Evolutionary conservation across 2,888 invertebrate species (phyloP).

Genomic region (Polydrusus tereticollis): DNA sequence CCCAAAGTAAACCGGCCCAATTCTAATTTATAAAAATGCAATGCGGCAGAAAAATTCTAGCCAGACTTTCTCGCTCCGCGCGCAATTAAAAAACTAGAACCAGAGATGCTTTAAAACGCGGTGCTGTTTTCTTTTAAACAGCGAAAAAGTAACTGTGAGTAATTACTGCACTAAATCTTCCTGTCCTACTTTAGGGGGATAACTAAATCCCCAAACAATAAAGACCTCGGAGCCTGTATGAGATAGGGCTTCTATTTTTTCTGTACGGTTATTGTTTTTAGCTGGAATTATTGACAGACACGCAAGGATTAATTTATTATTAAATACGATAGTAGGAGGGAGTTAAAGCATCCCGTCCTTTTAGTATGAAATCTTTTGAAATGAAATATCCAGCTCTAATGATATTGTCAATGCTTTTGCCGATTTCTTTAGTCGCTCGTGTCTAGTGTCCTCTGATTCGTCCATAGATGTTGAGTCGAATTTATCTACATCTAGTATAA

Average conservation of each 20-base stretch:
- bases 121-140: constrained; percentile 22
- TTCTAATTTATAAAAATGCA: constrained; percentile 21
- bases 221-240: constrained; percentile 9
- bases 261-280: constrained; percentile 14
- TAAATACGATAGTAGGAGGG: neutral
- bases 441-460: too few relatives aligned
- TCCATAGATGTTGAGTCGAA: too few relatives aligned
- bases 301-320: neutral
- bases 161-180: constrained; percentile 31
- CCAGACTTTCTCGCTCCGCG: neutral
- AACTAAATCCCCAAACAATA: constrained; percentile 36
- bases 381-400: too few relatives aligned
- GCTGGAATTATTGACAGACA: neutral
- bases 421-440: too few relatives aligned
- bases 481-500: too few relatives aligned
- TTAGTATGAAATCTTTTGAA: too few relatives aligned
- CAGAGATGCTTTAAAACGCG: constrained; percentile 13
- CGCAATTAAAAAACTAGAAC: constrained; percentile 13
- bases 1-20: neutral
- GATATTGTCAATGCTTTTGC: too few relatives aligned
- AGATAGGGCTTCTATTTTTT: neutral
- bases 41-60: constrained; percentile 13
- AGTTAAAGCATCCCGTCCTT: neutral
- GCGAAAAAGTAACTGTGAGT: constrained; percentile 26
- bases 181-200: neutral